phyloP scores from a whole-genome alignment of 2,113 vertebrate species.

The Microtus montanus region DNA sequence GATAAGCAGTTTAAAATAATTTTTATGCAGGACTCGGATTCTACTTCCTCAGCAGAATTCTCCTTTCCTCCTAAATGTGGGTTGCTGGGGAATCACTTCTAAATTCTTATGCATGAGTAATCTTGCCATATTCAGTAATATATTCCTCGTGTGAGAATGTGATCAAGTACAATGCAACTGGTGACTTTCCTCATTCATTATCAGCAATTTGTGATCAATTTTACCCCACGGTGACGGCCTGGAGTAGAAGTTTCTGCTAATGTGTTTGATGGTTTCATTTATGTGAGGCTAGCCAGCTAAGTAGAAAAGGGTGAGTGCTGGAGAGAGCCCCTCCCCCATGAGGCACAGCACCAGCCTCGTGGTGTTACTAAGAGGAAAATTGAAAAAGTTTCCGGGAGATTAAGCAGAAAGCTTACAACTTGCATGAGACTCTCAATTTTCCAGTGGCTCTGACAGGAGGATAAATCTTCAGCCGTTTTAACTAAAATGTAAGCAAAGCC shows the following conservation, averaged over 20 bases:
- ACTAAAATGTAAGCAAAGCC: constrained; percentile 74
- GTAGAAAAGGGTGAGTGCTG: not conserved
- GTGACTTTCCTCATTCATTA: constrained; percentile 71
- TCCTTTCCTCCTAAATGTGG: constrained; percentile 38
- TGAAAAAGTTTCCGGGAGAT: constrained; percentile 75
- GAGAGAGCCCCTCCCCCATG: constrained; percentile 18
- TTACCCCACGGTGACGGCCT: constrained; percentile 61
- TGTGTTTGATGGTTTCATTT: constrained; percentile 71
- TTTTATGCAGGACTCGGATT: constrained; percentile 51
- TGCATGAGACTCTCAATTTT: constrained; percentile 69
- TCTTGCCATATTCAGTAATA: constrained; percentile 75
- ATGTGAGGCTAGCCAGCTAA: constrained; percentile 14
- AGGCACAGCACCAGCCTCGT: not conserved
- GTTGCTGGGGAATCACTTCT: constrained; percentile 64
- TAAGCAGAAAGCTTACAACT: constrained; percentile 76
- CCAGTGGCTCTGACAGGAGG: constrained; percentile 59
- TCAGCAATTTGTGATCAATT: constrained; percentile 69
- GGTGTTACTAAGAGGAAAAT: constrained; percentile 73
- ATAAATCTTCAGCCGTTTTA: constrained; percentile 69
- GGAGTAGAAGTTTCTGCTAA: constrained; percentile 66
- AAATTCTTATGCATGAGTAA: constrained; percentile 78
- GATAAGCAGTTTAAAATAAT: constrained; percentile 62
- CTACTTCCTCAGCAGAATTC: constrained; percentile 71
- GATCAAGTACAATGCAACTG: constrained; percentile 81
- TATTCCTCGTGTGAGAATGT: constrained; percentile 79